phyloP scores from a whole-genome alignment of 2,888 invertebrate genomes.

The Chymomyza caudatula region DNA sequence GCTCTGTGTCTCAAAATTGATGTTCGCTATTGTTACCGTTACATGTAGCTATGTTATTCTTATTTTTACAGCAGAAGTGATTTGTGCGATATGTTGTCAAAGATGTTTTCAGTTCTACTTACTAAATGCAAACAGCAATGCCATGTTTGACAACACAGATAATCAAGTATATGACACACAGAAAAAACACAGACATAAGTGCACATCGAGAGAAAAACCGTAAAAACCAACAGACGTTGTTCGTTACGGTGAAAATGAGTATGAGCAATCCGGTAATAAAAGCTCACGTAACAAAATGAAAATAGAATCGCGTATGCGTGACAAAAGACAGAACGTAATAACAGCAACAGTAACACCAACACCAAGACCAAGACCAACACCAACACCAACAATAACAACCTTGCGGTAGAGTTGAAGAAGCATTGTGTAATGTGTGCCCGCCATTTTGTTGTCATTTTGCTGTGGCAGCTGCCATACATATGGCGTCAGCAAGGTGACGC shows the following conservation, averaged over 20 bases:
- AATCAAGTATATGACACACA: conserved; percentile 62
- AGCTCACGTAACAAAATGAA: conserved; percentile 72
- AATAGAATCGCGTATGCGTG: conserved; percentile 66
- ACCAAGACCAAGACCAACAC: background rate
- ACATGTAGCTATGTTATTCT: background rate
- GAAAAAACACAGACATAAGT: conserved; percentile 4
- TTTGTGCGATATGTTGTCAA: conserved; percentile 54
- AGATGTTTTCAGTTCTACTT: conserved; percentile 13
- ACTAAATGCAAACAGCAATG: conserved; percentile 12
- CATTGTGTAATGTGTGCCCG: background rate
- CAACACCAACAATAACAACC: background rate
- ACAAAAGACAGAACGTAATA: conserved; percentile 57
- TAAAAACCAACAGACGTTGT: background rate
- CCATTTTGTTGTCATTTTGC: conserved; percentile 5
- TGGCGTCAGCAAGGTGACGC: conserved; percentile 53
- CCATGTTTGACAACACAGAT: conserved; percentile 43
- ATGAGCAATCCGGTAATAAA: conserved; percentile 46
- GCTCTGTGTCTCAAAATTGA: background rate
- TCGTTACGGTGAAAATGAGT: background rate
- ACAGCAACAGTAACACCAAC: background rate
- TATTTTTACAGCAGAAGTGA: conserved; percentile 29
- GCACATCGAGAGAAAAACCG: conserved; percentile 1
- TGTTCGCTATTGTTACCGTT: background rate
- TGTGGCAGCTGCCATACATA: background rate
- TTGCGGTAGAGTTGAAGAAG: background rate